Evolutionary conservation across 2,797 vertebrate genomes (phyloP).

Genomic region (Cuculus canorus): DNA sequence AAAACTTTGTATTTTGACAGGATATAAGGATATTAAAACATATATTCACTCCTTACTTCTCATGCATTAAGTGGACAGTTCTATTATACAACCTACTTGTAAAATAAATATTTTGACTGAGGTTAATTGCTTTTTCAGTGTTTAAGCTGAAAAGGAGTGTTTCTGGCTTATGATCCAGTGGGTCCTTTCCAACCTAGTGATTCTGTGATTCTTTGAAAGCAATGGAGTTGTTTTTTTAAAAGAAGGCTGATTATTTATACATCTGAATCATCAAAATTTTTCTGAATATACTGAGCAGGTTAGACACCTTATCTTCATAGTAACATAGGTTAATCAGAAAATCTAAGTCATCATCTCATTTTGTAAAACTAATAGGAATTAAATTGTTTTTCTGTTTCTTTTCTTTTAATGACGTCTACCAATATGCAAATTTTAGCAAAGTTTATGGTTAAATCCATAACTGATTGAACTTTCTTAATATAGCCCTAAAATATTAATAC

Average conservation of each 20-base stretch:
- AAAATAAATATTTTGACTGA: background rate
- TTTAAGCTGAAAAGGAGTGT: background rate
- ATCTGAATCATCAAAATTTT: background rate
- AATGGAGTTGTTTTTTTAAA: background rate
- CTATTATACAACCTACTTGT: background rate
- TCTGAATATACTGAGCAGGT: background rate
- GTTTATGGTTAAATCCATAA: background rate
- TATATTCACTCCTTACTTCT: background rate
- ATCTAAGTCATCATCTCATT: background rate
- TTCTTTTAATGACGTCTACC: background rate
- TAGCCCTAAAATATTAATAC: background rate
- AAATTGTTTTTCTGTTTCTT: background rate
- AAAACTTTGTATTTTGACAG: background rate
- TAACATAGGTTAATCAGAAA: constrained; percentile 59
- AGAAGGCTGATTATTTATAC: background rate
- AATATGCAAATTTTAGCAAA: background rate
- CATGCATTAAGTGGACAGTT: background rate
- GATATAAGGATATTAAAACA: background rate
- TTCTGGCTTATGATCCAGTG: background rate
- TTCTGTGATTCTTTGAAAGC: too few species aligned
- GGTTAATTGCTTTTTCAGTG: background rate
- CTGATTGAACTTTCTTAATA: background rate
- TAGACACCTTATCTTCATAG: constrained; percentile 38
- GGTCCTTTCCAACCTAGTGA: too few species aligned
- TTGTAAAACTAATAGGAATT: background rate